Conservation (phyloP, 1,140 invertebrate genomes). For the Anastrepha ludens region DNA sequence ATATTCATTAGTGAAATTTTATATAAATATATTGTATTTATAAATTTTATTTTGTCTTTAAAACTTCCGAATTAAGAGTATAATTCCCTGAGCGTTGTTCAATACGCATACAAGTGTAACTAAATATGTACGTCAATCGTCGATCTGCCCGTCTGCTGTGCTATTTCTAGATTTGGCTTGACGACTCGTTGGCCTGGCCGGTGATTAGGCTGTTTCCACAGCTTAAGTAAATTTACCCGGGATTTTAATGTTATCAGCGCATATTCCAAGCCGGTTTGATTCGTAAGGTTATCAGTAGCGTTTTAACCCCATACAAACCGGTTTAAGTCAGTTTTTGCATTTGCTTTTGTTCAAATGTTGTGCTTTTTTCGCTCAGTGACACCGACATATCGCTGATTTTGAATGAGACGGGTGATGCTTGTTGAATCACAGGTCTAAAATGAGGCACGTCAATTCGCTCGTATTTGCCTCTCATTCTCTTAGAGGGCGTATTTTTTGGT, state of each 20-base stretch:
- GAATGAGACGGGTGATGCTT: too few species aligned
- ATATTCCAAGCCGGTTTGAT: conserved; percentile 8
- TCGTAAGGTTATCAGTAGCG: conserved; percentile 14
- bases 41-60: too few species aligned
- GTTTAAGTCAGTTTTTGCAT: conserved; percentile 1
- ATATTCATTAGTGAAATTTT: background rate
- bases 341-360: background rate
- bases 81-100: too few species aligned
- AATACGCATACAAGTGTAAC: too few species aligned
- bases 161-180: background rate
- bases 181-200: background rate
- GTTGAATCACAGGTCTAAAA: background rate
- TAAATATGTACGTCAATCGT: too few species aligned
- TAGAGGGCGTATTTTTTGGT: too few species aligned
- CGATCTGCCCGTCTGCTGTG: conserved; percentile 1
- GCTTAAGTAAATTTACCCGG: background rate
- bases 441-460: background rate
- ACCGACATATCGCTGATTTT: too few species aligned
- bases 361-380: background rate
- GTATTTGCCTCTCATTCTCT: background rate
- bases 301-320: background rate
- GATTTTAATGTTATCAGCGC: conserved; percentile 6
- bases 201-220: conserved; percentile 1
- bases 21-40: too few species aligned
- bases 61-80: too few species aligned